Base-by-base conservation (phyloP, 2,797 vertebrate species). In the Alca torda region DNA sequence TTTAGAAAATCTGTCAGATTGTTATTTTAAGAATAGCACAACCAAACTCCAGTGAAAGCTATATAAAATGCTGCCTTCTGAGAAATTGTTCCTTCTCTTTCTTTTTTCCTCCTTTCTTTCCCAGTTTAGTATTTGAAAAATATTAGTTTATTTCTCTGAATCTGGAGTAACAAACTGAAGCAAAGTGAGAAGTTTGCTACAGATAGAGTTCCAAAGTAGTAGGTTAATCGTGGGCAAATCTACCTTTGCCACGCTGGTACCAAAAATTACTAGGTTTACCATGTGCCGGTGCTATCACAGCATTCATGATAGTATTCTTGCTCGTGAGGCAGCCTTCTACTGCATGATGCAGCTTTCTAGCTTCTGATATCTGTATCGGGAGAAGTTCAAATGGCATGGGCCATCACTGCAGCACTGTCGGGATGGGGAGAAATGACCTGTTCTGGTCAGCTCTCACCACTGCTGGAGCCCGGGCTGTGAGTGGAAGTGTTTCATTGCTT, bases 31-130 rank as follows among this genome's bases (percentile, higher is more conserved):
- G 26, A 30, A 17, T 26, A n/a, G 13, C 1, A 0, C 26, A 86
- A 70, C 25, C 51, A 74, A 41, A 53, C 35, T 68, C 16, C 31
- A 53, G 10, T 39, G 31, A 39, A 87, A 84, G 3, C 14, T 41
- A 2, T 59, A 48, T 48, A 30, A 85, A 91, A 65, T 54, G 5
- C 39, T 74, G 11, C 24, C 24, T 89, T 85, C 33, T 59, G 24
- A 65, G 68, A 85, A 69, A 59, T 19, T 65, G 17, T 19, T 73
- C 5, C 4, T 39, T 78, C 4, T 63, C 31, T 48, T 82, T 13
- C 8, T 70, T 72, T 1, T 0, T 14, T 37, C 54, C 2, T 30
- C 11, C 0, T 15, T 51, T 39, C 25, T 3, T 6, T 1, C 4
- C 28, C 33, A 16, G 9, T 74, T 65, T 23, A 74, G 5, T 87